Evolutionary conservation across 2,113 vertebrate genomes (phyloP), one percentile per base, ranked within the genome.

Genomic region (Pollimyrus isidori): DNA sequence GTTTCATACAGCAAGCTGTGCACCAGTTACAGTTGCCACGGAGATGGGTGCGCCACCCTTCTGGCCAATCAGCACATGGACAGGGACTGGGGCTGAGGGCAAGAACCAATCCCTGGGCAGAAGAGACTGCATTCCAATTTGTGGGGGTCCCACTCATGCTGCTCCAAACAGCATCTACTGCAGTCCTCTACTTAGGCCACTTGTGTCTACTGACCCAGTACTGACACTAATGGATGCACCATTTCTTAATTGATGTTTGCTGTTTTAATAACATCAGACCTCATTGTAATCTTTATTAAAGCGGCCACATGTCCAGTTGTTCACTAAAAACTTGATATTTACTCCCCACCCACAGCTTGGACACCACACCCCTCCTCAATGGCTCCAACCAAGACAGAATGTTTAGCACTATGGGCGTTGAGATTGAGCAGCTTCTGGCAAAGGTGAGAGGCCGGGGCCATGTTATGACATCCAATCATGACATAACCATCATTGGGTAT

Each of bases 1-100:
- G 98, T 99, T 48, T 99, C 98, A 90, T 99, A 99, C 96, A 99
- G 98, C 95, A 99, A 99, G 94, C 95, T 99, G 2, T 99, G 98
- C 93, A 99, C 98, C 91, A 98, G 97, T 94, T 99, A 98, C 93
- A 97, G 97, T 92, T 96, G 97, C 35, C 95, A 97, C 95, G 97
- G 97, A 96, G 97, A 99, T 94, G 97, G 97, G 97, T 98, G 97
- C 95, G 97, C 50, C 49, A 19, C 50, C 50, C 15, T 35, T 39
- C 85, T 84, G 50, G 85, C 48, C 85, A 17, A 35, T 87, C 26
- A 7, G 26, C 50, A 17, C 50, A 87, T 1, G 15, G 15, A 30
- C 48, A 39, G n/a, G 62, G 35, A 42, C 35, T 80, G 35, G 73
- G 73, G 35, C 35, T 17, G 30, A 80, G 35, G 35, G 17, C 30